Conservation (phyloP, 1,140 invertebrate genomes). For the Microvelia longipes region DNA sequence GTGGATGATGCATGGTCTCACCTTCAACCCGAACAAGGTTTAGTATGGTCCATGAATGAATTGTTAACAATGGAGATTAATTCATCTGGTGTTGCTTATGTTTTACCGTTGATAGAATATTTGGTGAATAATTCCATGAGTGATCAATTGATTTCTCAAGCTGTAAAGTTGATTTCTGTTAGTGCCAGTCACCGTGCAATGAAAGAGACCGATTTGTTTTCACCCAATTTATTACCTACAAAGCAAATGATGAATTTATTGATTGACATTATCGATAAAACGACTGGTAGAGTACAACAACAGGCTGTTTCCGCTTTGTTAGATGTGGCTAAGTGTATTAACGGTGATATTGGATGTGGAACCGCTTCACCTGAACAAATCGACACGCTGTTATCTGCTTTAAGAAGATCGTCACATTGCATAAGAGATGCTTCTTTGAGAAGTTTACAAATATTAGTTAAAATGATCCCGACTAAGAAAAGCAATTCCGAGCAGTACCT, state of each 20-base stretch:
- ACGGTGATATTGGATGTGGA: conserved; percentile 43
- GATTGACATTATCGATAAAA: conserved; percentile 61
- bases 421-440: conserved; percentile 67
- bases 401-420: conserved; percentile 51
- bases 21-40: conserved; percentile 37
- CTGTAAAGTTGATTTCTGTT: conserved; percentile 12
- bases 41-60: conserved; percentile 35
- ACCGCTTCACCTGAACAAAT: conserved; percentile 53
- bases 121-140: not conserved
- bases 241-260: conserved; percentile 64
- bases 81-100: conserved; percentile 13
- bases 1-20: conserved; percentile 61
- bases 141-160: not conserved
- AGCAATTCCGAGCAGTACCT: conserved; percentile 40
- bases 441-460: conserved; percentile 46
- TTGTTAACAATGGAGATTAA: conserved; percentile 15
- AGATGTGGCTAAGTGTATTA: conserved; percentile 55
- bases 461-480: conserved; percentile 45
- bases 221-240: conserved; percentile 62
- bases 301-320: conserved; percentile 57
- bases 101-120: conserved; percentile 11
- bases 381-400: conserved; percentile 51
- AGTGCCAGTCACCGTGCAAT: conserved; percentile 9
- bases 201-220: conserved; percentile 37
- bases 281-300: conserved; percentile 50